Conservation (phyloP, 2,888 invertebrate genomes). For the Fabriciana adippe region DNA sequence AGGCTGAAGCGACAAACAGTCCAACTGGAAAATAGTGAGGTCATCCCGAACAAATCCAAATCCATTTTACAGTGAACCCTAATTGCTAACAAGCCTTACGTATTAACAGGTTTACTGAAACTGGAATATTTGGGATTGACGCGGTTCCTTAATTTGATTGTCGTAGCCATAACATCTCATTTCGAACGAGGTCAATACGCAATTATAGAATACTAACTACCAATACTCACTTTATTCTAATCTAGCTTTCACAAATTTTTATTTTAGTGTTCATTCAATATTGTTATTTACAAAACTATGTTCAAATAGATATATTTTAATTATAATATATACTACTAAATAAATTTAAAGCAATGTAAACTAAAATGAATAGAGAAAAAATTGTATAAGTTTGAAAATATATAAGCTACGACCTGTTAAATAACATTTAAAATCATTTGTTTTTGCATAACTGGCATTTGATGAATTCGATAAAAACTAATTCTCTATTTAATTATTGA, state of each 20-base stretch:
- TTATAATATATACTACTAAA: too few species aligned
- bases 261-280: neutral
- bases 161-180: slow-evolving; percentile 47
- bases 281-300: too few species aligned
- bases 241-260: neutral
- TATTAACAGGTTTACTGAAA: slow-evolving; percentile 29
- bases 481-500: too few species aligned
- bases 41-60: slow-evolving; percentile 27
- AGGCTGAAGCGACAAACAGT: slow-evolving; percentile 35
- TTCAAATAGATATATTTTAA: too few species aligned
- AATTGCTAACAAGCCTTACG: slow-evolving; percentile 20
- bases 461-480: too few species aligned
- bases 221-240: slow-evolving; percentile 1
- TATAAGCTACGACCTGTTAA: too few species aligned
- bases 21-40: slow-evolving; percentile 42
- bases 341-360: too few species aligned
- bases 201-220: slow-evolving; percentile 35
- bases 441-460: too few species aligned
- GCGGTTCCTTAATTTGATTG: slow-evolving; percentile 46
- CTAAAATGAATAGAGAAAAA: too few species aligned
- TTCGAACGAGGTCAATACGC: slow-evolving; percentile 43
- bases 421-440: too few species aligned
- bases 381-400: too few species aligned
- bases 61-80: slow-evolving; percentile 29
- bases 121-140: slow-evolving; percentile 33